phyloP scores from a whole-genome alignment of 30 jellyfish, hydroid and myxozoan species.

The Mastigias papua region DNA sequence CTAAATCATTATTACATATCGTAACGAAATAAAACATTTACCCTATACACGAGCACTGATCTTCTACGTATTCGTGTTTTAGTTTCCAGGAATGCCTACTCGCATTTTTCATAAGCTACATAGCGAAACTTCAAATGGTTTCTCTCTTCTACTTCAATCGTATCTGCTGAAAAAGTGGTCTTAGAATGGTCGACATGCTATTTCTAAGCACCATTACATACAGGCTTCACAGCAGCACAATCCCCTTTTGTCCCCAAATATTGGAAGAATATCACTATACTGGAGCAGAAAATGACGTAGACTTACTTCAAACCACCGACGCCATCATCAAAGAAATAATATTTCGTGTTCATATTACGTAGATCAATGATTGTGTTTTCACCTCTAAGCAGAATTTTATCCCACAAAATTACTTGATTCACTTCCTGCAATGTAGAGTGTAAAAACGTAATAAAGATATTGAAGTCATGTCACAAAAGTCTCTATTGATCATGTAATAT shows the following conservation, averaged over 20 bases:
- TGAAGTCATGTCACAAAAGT: neutral
- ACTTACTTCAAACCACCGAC: constrained; percentile 86
- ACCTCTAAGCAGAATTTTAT: constrained; percentile 81
- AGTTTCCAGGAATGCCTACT: too few relatives aligned
- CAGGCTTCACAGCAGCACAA: neutral
- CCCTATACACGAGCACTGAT: too few relatives aligned
- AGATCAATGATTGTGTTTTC: constrained; percentile 80
- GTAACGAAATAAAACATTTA: too few relatives aligned
- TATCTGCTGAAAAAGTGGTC: neutral
- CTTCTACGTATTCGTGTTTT: too few relatives aligned
- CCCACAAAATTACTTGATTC: constrained; percentile 95
- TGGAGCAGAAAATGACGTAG: neutral
- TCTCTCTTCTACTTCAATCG: neutral
- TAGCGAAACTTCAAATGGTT: too few relatives aligned
- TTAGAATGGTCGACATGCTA: neutral
- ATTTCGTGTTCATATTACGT: constrained; percentile 83
- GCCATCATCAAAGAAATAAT: constrained; percentile 96
- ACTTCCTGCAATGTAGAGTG: constrained; percentile 56
- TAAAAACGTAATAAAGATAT: neutral
- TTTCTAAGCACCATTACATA: neutral
- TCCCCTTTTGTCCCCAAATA: neutral
- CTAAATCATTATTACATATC: too few relatives aligned
- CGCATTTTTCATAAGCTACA: neutral
- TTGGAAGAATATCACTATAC: neutral
- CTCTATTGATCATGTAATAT: neutral